These are phyloP conservation scores for Heliconius himera DNA, from an alignment of 1,140 invertebrate species.

Conservation along the genomic window DNA sequence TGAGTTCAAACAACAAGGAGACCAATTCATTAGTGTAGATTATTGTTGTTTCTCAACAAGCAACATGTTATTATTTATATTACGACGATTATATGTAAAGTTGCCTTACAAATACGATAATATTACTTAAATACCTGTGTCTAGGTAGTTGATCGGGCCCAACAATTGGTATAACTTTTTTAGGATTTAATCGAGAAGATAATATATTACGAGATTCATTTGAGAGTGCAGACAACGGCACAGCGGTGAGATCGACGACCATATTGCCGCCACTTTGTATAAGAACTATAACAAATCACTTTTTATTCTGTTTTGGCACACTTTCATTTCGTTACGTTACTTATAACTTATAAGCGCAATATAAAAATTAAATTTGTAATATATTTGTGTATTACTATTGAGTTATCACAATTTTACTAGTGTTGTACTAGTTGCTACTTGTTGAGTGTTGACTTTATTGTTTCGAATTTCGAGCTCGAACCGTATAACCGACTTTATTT, in stretches of 20 bases:
- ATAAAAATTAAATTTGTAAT: conserved; percentile 13
- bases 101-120: not conserved
- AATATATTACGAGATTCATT: conserved; percentile 59
- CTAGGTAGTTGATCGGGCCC: conserved; percentile 60
- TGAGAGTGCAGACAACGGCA: conserved; percentile 57
- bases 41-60: not conserved
- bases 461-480: not conserved
- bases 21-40: not conserved
- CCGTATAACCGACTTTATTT: not conserved
- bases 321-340: conserved; percentile 42
- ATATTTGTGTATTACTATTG: conserved; percentile 13
- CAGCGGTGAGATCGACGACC: conserved; percentile 43
- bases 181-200: conserved; percentile 61
- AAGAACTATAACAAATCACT: conserved; percentile 5
- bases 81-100: not conserved
- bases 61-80: conserved; percentile 3
- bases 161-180: conserved; percentile 58
- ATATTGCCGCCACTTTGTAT: conserved; percentile 44
- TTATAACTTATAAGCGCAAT: conserved; percentile 31
- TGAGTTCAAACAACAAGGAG: not conserved
- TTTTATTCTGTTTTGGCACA: conserved; percentile 29
- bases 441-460: conserved; percentile 8
- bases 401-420: conserved; percentile 13
- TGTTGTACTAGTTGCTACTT: not conserved
- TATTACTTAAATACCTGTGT: conserved; percentile 47